Evolutionary conservation across 2,888 invertebrate species (phyloP), one percentile per base, ranked within the genome.

Genomic region (Spisula solida): DNA sequence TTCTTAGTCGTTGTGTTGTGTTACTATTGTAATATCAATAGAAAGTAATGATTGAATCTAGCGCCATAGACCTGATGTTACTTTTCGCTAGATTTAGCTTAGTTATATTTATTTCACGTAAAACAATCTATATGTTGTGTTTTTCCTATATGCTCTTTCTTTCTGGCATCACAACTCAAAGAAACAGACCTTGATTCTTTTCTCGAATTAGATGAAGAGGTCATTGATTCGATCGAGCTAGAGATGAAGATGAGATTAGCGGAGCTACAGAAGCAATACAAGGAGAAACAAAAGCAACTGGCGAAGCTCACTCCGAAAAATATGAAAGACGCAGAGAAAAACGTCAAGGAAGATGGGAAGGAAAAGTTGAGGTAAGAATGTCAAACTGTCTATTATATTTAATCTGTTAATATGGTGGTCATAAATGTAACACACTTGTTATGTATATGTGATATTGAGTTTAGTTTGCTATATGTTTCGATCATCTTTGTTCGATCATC

Each of bases 281-380:
- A 98, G 91, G 98, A 98, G 96, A 98, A 98, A 95, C 98, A 98
- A 95, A 98, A 98, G 51, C 98, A 98, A 96, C 97, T 99, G n/a
- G 95, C 96, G 14, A 97, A 97, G 94, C 97, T 97, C 87, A 94
- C 96, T 95, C 88, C 94, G 55, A 95, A 93, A 88, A 91, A 91
- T 75, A 89, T 90, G 25, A 91, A 86, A 82, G 93, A 93, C 29
- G 85, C 83, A 48, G 93, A 92, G 25, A 85, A 81, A 18, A 87
- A 78, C 14, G 25, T 18, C 1, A 83, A 75, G 18, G 83, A 83
- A 31, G 83, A 83, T 29, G 60, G 18, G 1, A 83, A 75, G 51
- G 70, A 75, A 31, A 83, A 75, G 75, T 16, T 29, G 18, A 75
- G 75, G 83, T 83, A 75, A 48, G 12, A 14, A 18, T 80, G 12